These are phyloP conservation scores for Leptobrachium ailaonicum DNA, from an alignment of 2,113 vertebrate genomes.

Conservation along the genomic window DNA sequence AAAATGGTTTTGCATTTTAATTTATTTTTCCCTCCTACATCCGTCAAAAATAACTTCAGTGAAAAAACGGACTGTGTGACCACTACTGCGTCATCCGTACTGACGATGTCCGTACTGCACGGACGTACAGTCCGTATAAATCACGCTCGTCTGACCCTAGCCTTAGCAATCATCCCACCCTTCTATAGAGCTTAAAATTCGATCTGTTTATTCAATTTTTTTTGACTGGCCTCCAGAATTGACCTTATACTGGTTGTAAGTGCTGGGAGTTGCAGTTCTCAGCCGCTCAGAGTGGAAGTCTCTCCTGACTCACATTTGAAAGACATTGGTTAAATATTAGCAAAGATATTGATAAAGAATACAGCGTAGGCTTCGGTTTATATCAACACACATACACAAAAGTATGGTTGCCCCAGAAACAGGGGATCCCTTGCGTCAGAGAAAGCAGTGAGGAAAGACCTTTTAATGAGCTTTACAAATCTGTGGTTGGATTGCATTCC, in stretches of 20 bases:
- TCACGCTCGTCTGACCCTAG: too few relatives aligned
- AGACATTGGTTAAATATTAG: background rate
- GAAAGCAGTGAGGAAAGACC: constrained; percentile 32
- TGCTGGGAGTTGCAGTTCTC: background rate
- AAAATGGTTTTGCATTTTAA: too few relatives aligned
- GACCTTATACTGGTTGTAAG: background rate
- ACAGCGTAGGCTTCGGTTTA: background rate
- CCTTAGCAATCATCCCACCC: too few relatives aligned
- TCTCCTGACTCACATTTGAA: background rate
- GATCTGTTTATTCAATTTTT: too few relatives aligned
- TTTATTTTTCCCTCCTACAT: too few relatives aligned
- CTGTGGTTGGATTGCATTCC: constrained; percentile 38
- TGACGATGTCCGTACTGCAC: too few relatives aligned
- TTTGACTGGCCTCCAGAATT: too few relatives aligned
- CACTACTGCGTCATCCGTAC: too few relatives aligned
- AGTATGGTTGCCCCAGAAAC: constrained; percentile 37
- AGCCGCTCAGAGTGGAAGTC: background rate
- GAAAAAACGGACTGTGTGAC: too few relatives aligned
- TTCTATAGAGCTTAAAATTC: too few relatives aligned
- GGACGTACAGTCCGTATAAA: too few relatives aligned
- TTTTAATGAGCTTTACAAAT: constrained; percentile 9
- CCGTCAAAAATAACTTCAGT: too few relatives aligned
- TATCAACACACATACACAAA: constrained; percentile 18
- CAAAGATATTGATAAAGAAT: background rate
- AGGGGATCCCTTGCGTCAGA: constrained; percentile 18